Conservation (phyloP, 2,888 invertebrate species). For the Drosophila rellima region DNA sequence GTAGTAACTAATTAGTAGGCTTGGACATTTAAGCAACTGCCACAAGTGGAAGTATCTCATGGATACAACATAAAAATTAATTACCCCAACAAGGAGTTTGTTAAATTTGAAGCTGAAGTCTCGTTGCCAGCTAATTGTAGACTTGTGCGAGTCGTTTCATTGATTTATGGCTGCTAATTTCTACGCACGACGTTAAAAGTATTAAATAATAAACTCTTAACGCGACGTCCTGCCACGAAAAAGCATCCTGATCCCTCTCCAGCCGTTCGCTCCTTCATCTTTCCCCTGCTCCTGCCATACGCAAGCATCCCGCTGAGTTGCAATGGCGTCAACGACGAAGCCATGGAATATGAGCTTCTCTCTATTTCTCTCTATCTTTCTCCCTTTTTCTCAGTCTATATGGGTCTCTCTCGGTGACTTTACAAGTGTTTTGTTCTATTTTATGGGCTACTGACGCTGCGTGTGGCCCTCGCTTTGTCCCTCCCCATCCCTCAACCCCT, state of each 20-base stretch:
- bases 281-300: not conserved
- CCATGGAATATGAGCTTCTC: slow-evolving; percentile 65
- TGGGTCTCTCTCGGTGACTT: slow-evolving; percentile 46
- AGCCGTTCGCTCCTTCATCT: not conserved
- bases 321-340: slow-evolving; percentile 58
- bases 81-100: slow-evolving; percentile 54
- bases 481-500: not conserved
- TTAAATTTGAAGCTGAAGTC: slow-evolving; percentile 52
- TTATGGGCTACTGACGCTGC: slow-evolving; percentile 67
- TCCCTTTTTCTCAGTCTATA: not conserved
- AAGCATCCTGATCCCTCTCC: slow-evolving; percentile 45
- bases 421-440: slow-evolving; percentile 76
- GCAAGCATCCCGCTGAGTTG: slow-evolving; percentile 52
- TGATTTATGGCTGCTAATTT: slow-evolving; percentile 79
- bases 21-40: slow-evolving; percentile 27
- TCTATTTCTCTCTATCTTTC: slow-evolving; percentile 1
- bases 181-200: slow-evolving; percentile 75
- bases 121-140: slow-evolving; percentile 67
- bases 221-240: slow-evolving; percentile 58
- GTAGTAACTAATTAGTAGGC: slow-evolving; percentile 22
- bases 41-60: slow-evolving; percentile 24
- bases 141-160: slow-evolving; percentile 77
- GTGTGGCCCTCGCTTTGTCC: slow-evolving; percentile 31
- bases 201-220: slow-evolving; percentile 77
- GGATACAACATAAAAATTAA: slow-evolving; percentile 63